A percentile compares a stretch with the other conserved stretches of the same genome.
Conservation (phyloP, 2,113 vertebrate species). For the Nesogale talazaci region DNA sequence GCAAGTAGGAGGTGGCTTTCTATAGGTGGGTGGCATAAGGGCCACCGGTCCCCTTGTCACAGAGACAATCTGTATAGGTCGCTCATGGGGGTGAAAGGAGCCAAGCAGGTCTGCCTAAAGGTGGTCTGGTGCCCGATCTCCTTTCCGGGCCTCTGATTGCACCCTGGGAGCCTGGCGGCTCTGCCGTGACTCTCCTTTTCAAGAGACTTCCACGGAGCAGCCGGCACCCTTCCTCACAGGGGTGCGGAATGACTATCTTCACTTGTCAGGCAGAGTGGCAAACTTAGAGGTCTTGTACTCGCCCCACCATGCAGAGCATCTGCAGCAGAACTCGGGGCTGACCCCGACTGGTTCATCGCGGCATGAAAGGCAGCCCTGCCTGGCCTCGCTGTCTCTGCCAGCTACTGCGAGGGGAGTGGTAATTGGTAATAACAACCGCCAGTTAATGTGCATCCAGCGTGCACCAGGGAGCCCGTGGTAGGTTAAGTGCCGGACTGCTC, state of each 20-base stretch:
- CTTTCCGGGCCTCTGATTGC: slow-evolving; percentile 5
- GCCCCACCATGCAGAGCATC: background rate
- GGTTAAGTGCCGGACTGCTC: no score
- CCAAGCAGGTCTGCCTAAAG: slow-evolving; percentile 44
- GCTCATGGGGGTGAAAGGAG: slow-evolving; percentile 43
- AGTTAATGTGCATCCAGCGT: background rate
- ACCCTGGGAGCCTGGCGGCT: background rate
- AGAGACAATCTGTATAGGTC: background rate
- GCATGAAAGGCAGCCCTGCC: background rate
- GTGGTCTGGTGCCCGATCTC: background rate
- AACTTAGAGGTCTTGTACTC: background rate
- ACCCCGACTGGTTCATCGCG: background rate
- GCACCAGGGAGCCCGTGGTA: background rate
- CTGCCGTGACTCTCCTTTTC: background rate
- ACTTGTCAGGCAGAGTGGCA: background rate
- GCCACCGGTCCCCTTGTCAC: background rate
- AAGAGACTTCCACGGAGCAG: background rate
- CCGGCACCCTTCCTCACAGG: background rate
- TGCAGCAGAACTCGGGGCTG: background rate
- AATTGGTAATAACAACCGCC: background rate
- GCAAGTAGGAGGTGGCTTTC: slow-evolving; percentile 62
- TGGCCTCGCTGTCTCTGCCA: rapidly evolving
- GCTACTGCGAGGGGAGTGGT: background rate
- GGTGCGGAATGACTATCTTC: background rate
- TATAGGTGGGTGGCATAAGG: slow-evolving; percentile 32